These are phyloP conservation scores for Drosophila pallidifrons DNA, from an alignment of 1,140 invertebrate species.

Conservation along the genomic window DNA sequence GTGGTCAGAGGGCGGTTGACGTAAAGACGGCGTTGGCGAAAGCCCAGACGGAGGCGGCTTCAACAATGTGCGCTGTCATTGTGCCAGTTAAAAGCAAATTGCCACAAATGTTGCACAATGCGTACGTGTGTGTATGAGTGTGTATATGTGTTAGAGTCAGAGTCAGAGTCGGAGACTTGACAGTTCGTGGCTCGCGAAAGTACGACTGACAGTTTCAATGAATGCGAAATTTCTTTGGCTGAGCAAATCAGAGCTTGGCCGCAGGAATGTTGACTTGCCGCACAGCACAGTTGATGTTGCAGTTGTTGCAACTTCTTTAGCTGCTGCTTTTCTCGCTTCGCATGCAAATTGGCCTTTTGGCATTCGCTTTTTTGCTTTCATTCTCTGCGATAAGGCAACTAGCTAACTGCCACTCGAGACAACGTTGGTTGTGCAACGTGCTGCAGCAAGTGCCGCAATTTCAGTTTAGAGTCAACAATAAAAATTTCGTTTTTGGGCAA, in stretches of 20 bases:
- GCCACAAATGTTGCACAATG: constrained; percentile 50
- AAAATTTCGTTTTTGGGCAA: constrained; percentile 43
- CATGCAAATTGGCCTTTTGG: constrained; percentile 54
- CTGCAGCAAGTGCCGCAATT: constrained; percentile 23
- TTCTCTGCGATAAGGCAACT: constrained; percentile 48
- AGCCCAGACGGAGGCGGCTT: not conserved
- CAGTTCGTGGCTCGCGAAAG: constrained; percentile 28
- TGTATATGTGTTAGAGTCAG: not conserved
- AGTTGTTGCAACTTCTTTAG: constrained; percentile 13
- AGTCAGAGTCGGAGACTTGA: constrained; percentile 11
- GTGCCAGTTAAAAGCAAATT: constrained; percentile 54
- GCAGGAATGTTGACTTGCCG: constrained; percentile 34
- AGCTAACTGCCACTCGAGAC: constrained; percentile 34
- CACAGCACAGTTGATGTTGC: not conserved
- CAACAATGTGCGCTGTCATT: constrained; percentile 41
- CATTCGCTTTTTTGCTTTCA: constrained; percentile 2
- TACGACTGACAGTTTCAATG: constrained; percentile 63
- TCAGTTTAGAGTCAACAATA: constrained; percentile 15
- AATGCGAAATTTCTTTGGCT: constrained; percentile 54
- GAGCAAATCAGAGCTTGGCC: constrained; percentile 38
- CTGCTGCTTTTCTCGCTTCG: constrained; percentile 8
- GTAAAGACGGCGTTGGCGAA: too few species aligned
- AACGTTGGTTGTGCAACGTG: constrained; percentile 17
- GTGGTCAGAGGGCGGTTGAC: constrained; percentile 36
- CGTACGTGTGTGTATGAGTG: not conserved